These are phyloP conservation scores for Prosopocoilus inquinatus DNA, from an alignment of 2,888 invertebrate genomes.

Conservation along the genomic window DNA sequence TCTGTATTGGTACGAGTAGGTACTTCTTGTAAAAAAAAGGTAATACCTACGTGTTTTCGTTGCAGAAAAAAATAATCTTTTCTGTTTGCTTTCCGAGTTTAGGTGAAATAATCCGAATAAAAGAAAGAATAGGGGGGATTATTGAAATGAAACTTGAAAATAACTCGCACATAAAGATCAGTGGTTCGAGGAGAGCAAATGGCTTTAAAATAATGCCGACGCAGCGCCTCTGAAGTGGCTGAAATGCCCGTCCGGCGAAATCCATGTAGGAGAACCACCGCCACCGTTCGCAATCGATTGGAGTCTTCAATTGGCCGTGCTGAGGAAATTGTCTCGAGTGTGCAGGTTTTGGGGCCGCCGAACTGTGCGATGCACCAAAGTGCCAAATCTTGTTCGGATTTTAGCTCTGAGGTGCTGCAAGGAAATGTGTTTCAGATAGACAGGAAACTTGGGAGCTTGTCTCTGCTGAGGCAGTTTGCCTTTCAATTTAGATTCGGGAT, in stretches of 20 bases:
- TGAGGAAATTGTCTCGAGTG: slow-evolving; percentile 12
- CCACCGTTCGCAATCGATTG: background rate
- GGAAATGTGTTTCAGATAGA: slow-evolving; percentile 24
- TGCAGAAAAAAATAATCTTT: too few species aligned
- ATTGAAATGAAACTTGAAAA: background rate
- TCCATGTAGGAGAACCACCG: background rate
- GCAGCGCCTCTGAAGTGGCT: slow-evolving; percentile 2
- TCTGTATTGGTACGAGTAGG: background rate
- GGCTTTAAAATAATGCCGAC: slow-evolving; percentile 11
- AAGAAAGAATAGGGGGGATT: too few species aligned
- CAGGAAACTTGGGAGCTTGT: slow-evolving; percentile 15
- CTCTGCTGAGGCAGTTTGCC: slow-evolving; percentile 19
- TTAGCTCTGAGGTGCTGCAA: slow-evolving; percentile 16
- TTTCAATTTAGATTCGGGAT: slow-evolving; percentile 13
- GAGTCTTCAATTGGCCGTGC: slow-evolving; percentile 11
- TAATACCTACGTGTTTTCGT: too few species aligned
- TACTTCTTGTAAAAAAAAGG: background rate
- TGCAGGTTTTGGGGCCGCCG: slow-evolving; percentile 22
- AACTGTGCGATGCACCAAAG: slow-evolving; percentile 24
- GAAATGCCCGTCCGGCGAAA: background rate
- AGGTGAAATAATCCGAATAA: background rate
- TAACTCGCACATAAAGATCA: slow-evolving; percentile 7
- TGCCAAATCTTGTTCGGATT: slow-evolving; percentile 31
- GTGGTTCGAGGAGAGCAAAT: too few species aligned
- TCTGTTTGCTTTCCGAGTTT: too few species aligned